phyloP scores from a whole-genome alignment of 2,797 vertebrate species.

The Onychomys torridus region DNA sequence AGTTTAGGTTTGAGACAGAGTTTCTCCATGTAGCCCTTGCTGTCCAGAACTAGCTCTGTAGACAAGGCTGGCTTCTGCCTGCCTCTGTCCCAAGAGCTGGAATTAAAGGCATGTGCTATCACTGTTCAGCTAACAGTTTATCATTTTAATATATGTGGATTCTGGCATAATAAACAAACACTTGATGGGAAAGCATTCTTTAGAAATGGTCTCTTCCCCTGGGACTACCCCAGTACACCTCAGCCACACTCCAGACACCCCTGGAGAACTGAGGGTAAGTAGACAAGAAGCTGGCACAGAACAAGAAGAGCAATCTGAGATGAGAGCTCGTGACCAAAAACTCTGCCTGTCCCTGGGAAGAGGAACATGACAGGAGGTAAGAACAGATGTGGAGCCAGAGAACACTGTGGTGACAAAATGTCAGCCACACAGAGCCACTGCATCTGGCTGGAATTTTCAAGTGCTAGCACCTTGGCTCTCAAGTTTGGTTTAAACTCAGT shows the following conservation, averaged over 20 bases:
- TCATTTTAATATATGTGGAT: conserved; percentile 24
- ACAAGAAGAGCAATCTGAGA: conserved; percentile 24
- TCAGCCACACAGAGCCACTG: background rate
- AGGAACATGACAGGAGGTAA: conserved; percentile 57
- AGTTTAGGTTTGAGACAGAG: background rate
- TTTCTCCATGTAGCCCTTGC: background rate
- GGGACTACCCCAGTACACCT: background rate
- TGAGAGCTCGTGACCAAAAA: conserved; percentile 50
- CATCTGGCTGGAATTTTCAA: background rate
- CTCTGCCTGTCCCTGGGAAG: conserved; percentile 19
- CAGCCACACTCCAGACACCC: background rate
- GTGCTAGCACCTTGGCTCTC: background rate
- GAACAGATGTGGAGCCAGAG: conserved; percentile 50
- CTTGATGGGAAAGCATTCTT: conserved; percentile 44
- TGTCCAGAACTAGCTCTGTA: background rate
- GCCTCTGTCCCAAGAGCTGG: background rate
- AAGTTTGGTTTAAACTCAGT: background rate
- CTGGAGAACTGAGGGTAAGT: conserved; percentile 3
- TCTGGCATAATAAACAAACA: background rate
- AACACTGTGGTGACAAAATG: conserved; percentile 45
- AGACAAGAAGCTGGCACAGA: background rate
- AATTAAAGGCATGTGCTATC: background rate
- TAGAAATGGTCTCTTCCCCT: background rate
- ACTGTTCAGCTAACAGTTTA: background rate
- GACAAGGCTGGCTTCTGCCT: background rate